Conservation (phyloP, 2,888 invertebrate species). For the Heliconius charithonia region DNA sequence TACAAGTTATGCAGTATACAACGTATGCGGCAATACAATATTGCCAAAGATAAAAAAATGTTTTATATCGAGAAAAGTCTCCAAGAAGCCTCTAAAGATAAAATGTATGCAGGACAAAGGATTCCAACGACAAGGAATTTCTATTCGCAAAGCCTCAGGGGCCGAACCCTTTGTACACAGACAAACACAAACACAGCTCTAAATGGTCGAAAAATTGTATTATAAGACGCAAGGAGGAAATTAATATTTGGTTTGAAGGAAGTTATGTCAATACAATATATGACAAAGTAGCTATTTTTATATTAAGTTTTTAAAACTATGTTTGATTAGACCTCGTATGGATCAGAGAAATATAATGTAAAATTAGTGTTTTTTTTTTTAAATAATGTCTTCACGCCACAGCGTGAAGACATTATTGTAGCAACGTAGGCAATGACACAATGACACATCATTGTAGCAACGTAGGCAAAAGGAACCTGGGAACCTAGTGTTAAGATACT, state of each 20-base stretch:
- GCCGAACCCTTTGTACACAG: conserved; percentile 11
- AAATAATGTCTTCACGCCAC: too few relatives aligned
- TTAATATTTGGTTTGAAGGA: background rate
- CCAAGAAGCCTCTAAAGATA: background rate
- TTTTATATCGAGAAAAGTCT: background rate
- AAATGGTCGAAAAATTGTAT: background rate
- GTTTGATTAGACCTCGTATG: background rate
- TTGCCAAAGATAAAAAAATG: background rate
- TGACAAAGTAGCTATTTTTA: background rate
- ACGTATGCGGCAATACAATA: background rate
- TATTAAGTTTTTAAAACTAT: background rate
- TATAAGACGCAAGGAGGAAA: conserved; percentile 1
- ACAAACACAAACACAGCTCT: conserved; percentile 1
- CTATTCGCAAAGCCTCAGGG: conserved; percentile 14
- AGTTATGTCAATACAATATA: background rate
- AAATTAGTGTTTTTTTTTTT: background rate
- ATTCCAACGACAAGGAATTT: conserved; percentile 14
- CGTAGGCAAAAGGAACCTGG: too few relatives aligned
- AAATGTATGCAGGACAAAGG: conserved; percentile 20
- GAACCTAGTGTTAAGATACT: too few relatives aligned
- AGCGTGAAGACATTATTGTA: too few relatives aligned
- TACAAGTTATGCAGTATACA: background rate
- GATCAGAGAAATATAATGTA: background rate
- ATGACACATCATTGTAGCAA: too few relatives aligned
- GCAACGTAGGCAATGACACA: too few relatives aligned